Conservation (phyloP, 2,888 invertebrate species). For the Hydrotaea cyrtoneurina region DNA sequence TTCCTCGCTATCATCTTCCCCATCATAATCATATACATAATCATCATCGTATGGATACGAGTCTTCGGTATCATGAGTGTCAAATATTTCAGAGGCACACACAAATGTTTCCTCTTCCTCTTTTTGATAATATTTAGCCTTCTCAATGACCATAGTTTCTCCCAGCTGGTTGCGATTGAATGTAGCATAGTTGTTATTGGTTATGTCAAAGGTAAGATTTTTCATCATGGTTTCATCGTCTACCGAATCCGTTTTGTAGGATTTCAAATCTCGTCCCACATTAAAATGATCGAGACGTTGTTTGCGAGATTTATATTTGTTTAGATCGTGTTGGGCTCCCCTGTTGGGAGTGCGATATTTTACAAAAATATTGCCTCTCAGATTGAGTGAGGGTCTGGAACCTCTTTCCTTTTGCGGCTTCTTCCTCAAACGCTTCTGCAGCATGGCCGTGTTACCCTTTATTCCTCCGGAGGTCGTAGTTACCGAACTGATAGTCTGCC, state of each 20-base stretch:
- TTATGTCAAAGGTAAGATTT: conserved; percentile 51
- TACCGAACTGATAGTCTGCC: conserved; percentile 10
- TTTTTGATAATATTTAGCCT: not conserved
- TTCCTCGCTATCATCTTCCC: conserved; percentile 9
- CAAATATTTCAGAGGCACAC: conserved; percentile 48
- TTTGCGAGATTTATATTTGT: conserved; percentile 69
- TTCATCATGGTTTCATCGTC: conserved; percentile 35
- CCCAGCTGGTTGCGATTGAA: conserved; percentile 37
- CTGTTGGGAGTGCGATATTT: conserved; percentile 69
- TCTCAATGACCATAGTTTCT: conserved; percentile 53
- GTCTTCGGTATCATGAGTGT: not conserved
- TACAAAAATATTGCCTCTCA: conserved; percentile 72
- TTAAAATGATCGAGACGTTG: conserved; percentile 72
- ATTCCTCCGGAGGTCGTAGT: conserved; percentile 57
- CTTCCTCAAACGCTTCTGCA: conserved; percentile 50
- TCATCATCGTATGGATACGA: not conserved
- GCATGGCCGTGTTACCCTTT: not conserved
- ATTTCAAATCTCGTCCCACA: conserved; percentile 61
- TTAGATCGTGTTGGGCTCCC: conserved; percentile 65
- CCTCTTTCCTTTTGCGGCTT: conserved; percentile 63
- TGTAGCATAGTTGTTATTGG: conserved; percentile 43
- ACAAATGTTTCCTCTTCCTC: conserved; percentile 32
- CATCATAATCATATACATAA: not conserved
- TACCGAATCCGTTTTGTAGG: conserved; percentile 49
- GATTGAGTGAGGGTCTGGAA: conserved; percentile 68